phyloP scores from a whole-genome alignment of 2,113 vertebrate genomes.

The Alligator mississippiensis region DNA sequence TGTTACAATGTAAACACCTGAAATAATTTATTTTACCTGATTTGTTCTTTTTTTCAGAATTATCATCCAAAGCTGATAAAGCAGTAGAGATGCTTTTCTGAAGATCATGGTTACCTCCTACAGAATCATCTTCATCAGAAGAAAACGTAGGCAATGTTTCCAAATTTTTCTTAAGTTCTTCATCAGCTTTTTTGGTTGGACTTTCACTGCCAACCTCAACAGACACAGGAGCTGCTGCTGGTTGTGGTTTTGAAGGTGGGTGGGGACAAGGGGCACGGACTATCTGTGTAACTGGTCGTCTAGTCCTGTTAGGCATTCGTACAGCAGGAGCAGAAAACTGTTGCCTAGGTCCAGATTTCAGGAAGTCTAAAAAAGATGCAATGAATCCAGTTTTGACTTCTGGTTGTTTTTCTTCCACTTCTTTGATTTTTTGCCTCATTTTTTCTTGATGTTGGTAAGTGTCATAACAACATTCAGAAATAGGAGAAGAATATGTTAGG shows the following conservation, averaged over 20 bases:
- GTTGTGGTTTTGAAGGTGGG: constrained; percentile 78
- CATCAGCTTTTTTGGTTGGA: constrained; percentile 86
- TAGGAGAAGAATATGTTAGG: constrained; percentile 80
- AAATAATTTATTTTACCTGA: constrained; percentile 81
- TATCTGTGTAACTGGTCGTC: constrained; percentile 83
- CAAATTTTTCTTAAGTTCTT: constrained; percentile 91
- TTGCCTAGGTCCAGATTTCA: constrained; percentile 96
- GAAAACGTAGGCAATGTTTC: constrained; percentile 93
- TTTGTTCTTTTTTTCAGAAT: constrained; percentile 87
- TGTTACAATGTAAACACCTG: background rate
- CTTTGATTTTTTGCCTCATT: constrained; percentile 96
- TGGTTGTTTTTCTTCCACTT: constrained; percentile 98
- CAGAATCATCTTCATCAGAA: constrained; percentile 95
- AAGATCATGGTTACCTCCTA: constrained; percentile 89
- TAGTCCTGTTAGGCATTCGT: constrained; percentile 87
- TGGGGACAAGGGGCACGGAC: constrained; percentile 80
- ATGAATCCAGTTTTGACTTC: constrained; percentile 98
- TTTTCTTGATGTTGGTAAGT: constrained; percentile 95
- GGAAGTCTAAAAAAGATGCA: constrained; percentile 97
- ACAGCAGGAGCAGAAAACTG: constrained; percentile 92
- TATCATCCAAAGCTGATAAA: constrained; percentile 87
- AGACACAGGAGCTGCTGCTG: constrained; percentile 63
- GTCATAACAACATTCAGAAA: constrained; percentile 85
- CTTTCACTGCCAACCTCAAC: constrained; percentile 77
- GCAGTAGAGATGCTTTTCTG: constrained; percentile 91